phyloP scores from a whole-genome alignment of 53 echinoderm and acorn worm genomes.

The Luidia sarsii region DNA sequence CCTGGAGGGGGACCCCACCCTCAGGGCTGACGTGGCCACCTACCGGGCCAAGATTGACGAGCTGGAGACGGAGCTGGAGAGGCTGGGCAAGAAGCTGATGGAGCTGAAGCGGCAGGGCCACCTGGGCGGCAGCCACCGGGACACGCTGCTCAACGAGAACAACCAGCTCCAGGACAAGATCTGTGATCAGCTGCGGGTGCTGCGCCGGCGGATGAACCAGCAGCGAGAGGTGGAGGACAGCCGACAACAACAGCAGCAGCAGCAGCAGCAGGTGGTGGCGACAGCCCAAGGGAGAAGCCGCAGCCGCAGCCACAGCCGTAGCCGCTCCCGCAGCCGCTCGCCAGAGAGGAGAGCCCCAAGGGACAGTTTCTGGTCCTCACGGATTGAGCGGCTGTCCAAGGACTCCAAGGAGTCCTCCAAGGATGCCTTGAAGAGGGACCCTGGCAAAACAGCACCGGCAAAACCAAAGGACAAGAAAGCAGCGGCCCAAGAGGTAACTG shows the following conservation, averaged over 20 bases:
- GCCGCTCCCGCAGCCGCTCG: slow-evolving; percentile 5
- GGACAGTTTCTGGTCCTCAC: slow-evolving; percentile 18
- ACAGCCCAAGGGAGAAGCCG: not conserved
- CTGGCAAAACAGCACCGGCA: not conserved
- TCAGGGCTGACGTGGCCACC: slow-evolving; percentile 66
- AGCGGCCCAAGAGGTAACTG: not conserved
- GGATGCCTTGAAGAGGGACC: not conserved
- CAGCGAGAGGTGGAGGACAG: slow-evolving; percentile 30
- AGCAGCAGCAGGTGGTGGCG: not conserved
- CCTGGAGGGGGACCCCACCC: slow-evolving; percentile 26
- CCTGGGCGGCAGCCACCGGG: slow-evolving; percentile 74
- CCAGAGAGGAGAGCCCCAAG: slow-evolving; percentile 15
- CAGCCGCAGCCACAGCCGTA: not conserved
- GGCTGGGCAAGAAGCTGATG: slow-evolving; percentile 77
- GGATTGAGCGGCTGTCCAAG: slow-evolving; percentile 14
- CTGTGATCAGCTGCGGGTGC: slow-evolving; percentile 59
- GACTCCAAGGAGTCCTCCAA: slow-evolving; percentile 30
- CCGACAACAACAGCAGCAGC: not conserved
- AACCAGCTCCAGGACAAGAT: slow-evolving; percentile 81
- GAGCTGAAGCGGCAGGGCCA: slow-evolving; percentile 34
- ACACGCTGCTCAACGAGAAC: slow-evolving; percentile 77
- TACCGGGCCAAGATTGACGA: slow-evolving; percentile 62
- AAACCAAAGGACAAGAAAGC: slow-evolving; percentile 34
- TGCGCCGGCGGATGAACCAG: slow-evolving; percentile 58
- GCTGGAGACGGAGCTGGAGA: slow-evolving; percentile 73